Percentiles rank a stretch among this genome's conserved stretches.
Evolutionary conservation across 35 echinoderm and acorn worm species (phyloP).

Genomic region (Stichopus chloronotus): DNA sequence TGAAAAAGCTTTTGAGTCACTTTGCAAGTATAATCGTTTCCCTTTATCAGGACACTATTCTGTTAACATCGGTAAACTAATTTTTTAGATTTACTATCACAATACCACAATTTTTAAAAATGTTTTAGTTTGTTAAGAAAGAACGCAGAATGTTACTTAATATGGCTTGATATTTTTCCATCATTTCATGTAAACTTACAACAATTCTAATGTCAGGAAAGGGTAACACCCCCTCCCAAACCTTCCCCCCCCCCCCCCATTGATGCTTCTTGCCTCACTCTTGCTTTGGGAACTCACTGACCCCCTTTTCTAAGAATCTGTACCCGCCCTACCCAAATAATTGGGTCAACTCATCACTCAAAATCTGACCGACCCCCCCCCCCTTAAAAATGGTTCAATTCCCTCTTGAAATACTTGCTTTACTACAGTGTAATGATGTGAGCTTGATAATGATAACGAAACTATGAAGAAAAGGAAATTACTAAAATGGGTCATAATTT

Average conservation of each 20-base stretch:
- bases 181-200: slow-evolving; percentile 5
- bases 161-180: slow-evolving; percentile 6
- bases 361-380: not conserved
- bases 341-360: not conserved
- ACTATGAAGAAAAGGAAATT: not conserved
- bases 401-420: slow-evolving; percentile 1
- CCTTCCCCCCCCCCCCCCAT: not conserved
- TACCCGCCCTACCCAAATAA: not conserved
- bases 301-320: not conserved
- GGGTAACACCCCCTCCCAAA: not conserved
- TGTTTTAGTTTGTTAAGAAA: slow-evolving; percentile 12
- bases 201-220: not conserved
- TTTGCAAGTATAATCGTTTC: not conserved
- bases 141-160: slow-evolving; percentile 19
- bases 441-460: not conserved
- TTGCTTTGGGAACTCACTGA: not conserved
- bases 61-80: slow-evolving; percentile 7
- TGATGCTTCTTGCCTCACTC: slow-evolving; percentile 4
- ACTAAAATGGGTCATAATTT: slow-evolving; percentile 9
- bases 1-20: slow-evolving; percentile 1
- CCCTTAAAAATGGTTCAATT: not conserved
- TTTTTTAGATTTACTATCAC: slow-evolving; percentile 13
- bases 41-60: not conserved
- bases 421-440: not conserved
- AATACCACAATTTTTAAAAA: slow-evolving; percentile 17